Base-by-base conservation (phyloP, 2,888 invertebrate genomes). In the Synanthedon andrenaeformis region DNA sequence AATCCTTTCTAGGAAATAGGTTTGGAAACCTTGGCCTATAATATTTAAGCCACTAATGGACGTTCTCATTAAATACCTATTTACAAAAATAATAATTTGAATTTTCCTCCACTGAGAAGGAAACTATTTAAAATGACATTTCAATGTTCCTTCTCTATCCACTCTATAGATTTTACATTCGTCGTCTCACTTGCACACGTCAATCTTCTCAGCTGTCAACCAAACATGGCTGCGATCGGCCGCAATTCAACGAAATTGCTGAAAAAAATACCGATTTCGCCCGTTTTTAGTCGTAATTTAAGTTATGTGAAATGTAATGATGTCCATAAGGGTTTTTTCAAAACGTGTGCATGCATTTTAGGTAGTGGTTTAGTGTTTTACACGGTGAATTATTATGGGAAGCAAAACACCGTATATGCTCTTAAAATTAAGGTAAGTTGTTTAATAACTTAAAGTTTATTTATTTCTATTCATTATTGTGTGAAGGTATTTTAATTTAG, bases 211-310 rank as follows among this genome's bases (percentile, higher is more conserved):
- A 76, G 73, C 79, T 78, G 80, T 79, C 77, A 71, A 77, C 62
- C 73, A 82, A 88, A 84, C 80, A 89, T 89, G 89, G 89, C 89
- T 70, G 81, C 86, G 72, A 54, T 87, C 64, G 72, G 83, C 72
- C 82, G 85, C 67, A 72, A 74, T 61, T 74, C 84, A 59, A 68
- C 65, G 52, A 86, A 82, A 79, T 76, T 89, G 70, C 70, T 86
- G 52, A 73, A 69, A 76, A 85, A 84, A 74, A 67, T 81, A 57
- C 75, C 76, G 60, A 63, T 76, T 72, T 67, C 73, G 49, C 71
- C 75, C 41, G 64, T 72, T 71, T 67, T 75, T 48, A 62, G 63
- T 54, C 76, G 82, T 57, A 81, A 80, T 76, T 71, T 74, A 59
- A 79, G 75, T 67, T 65, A 73, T 63, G 62, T 70, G 53, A 83